Evolutionary conservation across 2,113 vertebrate species (phyloP).

Genomic region (Aegotheles bennettii): DNA sequence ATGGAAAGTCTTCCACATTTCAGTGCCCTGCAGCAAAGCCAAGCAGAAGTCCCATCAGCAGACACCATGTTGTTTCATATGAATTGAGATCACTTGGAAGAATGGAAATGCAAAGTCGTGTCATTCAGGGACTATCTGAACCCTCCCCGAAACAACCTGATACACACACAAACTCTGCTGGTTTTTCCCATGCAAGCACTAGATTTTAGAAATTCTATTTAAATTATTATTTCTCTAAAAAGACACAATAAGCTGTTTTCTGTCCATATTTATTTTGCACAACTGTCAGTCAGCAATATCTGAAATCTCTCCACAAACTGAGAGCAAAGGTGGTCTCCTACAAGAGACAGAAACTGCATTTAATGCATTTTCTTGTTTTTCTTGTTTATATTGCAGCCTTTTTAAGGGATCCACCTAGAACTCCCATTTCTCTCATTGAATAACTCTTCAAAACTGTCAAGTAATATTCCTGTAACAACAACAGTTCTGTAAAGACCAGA

Average conservation of each 20-base stretch:
- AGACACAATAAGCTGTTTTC: background rate
- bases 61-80: background rate
- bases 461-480: background rate
- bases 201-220: background rate
- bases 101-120: background rate
- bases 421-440: background rate
- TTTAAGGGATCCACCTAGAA: background rate
- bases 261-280: background rate
- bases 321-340: background rate
- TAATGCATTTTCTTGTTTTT: background rate
- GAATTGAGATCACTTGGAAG: background rate
- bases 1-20: background rate
- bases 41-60: background rate
- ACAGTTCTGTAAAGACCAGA: background rate
- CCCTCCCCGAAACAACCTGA: background rate
- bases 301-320: background rate
- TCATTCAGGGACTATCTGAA: background rate
- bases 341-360: background rate
- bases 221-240: background rate
- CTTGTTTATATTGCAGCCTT: background rate
- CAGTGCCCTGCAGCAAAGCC: background rate
- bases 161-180: background rate
- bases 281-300: background rate
- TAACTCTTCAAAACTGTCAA: background rate
- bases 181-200: background rate